Evolutionary conservation across 2,797 vertebrate species (phyloP), one percentile per base, ranked within the genome.

Genomic region (Syngnathus acus): DNA sequence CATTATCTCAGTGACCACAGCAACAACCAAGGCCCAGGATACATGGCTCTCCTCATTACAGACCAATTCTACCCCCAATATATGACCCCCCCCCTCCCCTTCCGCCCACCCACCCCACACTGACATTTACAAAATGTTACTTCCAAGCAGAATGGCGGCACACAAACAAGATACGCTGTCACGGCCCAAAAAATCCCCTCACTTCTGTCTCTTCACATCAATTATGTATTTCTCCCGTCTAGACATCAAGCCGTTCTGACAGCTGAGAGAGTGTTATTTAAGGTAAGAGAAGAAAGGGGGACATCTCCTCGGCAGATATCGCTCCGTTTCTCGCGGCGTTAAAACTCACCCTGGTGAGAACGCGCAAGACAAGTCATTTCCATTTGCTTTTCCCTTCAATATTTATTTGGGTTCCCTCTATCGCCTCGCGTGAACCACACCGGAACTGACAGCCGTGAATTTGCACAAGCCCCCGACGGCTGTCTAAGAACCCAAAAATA

Each of bases 1-100:
- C 95, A 97, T 97, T 97, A 97, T 96, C 94, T 95, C 93, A 92
- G 92, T 95, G 95, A 96, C 95, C 94, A 97, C 88, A 95, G 94
- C 94, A 91, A 93, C 88, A 90, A 92, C 92, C 92, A 92, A 95
- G 94, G 92, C 91, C 92, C 89, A 92, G 93, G 94, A 97, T 96
- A 95, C 89, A 87, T 84, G 80, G 81, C 86, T 85, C 84, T 85
- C 81, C 84, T 91, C 88, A 91, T 90, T 89, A 90, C 80, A 78
- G 79, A 77, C 82, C 73, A 67, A 87, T 78, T 83, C 81, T 85
- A 26, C 82, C 78, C 78, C 76, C 84, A 72, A 81, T 82, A 57
- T 57, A 57, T 37, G 3, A 72, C 79, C 81, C 86, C 86, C 11
- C 72, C 78, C 80, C 85, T 84, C 82, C 85, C 37, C 58, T 32